A percentile compares a stretch with the other conserved stretches of the same genome.
Conservation (phyloP, 2,113 vertebrate species). For the Nibea albiflora region DNA sequence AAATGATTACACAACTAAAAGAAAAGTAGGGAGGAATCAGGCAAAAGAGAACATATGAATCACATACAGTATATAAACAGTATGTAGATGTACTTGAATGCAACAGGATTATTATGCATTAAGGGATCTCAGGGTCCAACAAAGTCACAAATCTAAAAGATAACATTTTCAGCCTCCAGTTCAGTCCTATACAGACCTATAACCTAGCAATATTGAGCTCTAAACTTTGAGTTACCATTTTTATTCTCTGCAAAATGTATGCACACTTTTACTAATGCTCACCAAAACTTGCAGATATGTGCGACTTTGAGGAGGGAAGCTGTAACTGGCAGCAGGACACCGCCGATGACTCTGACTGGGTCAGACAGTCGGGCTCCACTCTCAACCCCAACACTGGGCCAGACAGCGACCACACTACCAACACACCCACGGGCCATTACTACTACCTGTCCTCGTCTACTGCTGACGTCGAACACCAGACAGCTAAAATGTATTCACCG, state of each 20-base stretch:
- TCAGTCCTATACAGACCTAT: background rate
- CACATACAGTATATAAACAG: too few species aligned
- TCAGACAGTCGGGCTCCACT: constrained; percentile 66
- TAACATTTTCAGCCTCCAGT: background rate
- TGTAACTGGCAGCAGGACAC: constrained; percentile 79
- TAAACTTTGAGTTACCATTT: background rate
- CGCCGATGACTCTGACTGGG: constrained; percentile 74
- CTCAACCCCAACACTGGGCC: constrained; percentile 72
- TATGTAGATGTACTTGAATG: too few species aligned
- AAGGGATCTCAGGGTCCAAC: too few species aligned
- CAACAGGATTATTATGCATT: too few species aligned
- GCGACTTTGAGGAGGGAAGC: constrained; percentile 82
- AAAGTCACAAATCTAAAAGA: background rate
- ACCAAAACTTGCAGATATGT: constrained; percentile 66
- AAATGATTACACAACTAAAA: too few species aligned
- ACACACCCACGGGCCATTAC: constrained; percentile 76
- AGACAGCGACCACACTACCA: constrained; percentile 81
- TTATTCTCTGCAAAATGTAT: background rate
- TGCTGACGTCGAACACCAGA: constrained; percentile 57
- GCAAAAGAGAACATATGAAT: too few species aligned
- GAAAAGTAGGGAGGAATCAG: too few species aligned
- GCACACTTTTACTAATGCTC: background rate
- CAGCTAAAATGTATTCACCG: constrained; percentile 76
- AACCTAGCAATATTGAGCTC: background rate
- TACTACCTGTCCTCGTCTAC: constrained; percentile 70